Evolutionary conservation across 1,140 invertebrate genomes (phyloP), one percentile per base, ranked within the genome.

Genomic region (Heliothis virescens): DNA sequence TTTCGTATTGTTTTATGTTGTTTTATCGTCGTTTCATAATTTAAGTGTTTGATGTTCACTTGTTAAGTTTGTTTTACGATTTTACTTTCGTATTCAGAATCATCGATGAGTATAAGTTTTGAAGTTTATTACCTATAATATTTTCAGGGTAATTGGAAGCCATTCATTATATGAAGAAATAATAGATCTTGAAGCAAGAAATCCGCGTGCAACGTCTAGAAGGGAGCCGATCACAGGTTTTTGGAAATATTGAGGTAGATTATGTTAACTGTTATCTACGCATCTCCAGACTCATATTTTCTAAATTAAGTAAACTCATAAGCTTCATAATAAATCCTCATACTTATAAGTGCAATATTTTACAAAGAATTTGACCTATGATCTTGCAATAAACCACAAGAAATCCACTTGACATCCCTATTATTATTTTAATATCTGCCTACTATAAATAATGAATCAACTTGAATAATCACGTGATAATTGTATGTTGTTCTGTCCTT

Each of bases 1-100:
- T 55, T 73, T 41, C 53, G 29, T 47, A 73, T 73, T 73, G 71
- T 73, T n/a, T n/a, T n/a, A n/a, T n/a, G n/a, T n/a, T n/a, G n/a
- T 59, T 57, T 55, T 59, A n/a, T 55, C n/a, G 57, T 18, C 29
- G n/a, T 65, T 34, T 65, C n/a, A 48, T 65, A 65, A 47, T 65
- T 47, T 18, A 47, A 47, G 16, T 65, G 47, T 65, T 47, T 65
- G 41, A 65, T 63, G 3, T 63, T 11, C 41, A 41, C n/a, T 65
- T 65, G 34, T 65, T 47, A 0, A 11, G 41, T 18, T 41, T 47
- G 3, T 18, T n/a, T 65, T 65, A n/a, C n/a, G 41, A 21, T 4
- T 65, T 48, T 65, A 18, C 26, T 59, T 65, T 16, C 9, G 55
- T 11, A 57, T 57, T 16, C 0, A 57, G 55, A 26, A 26, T 3